Evolutionary conservation across 1,140 invertebrate genomes (phyloP).

Genomic region (Drosophila rufa): DNA sequence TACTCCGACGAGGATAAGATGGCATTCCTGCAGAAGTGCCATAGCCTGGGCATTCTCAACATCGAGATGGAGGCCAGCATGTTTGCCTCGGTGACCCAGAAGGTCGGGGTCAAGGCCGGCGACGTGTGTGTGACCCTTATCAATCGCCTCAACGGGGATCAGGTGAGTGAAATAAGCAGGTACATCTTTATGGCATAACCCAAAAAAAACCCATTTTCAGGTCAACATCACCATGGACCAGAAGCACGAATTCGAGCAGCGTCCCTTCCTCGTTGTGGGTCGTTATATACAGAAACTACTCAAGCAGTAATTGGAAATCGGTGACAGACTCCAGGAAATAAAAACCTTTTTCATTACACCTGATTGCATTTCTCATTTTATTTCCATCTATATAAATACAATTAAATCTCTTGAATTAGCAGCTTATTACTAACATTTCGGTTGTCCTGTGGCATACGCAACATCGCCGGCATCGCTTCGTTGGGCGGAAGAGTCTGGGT

Average conservation of each 20-base stretch:
- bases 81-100: conserved; percentile 95
- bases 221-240: conserved; percentile 54
- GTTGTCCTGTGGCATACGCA: conserved; percentile 50
- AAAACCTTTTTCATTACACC: not conserved
- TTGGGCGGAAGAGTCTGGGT: conserved; percentile 5
- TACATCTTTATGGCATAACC: not conserved
- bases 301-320: not conserved
- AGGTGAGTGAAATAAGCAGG: conserved; percentile 87
- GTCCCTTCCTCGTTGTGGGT: conserved; percentile 64
- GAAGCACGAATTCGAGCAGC: conserved; percentile 66
- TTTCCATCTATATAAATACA: not conserved
- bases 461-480: conserved; percentile 2
- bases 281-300: conserved; percentile 59
- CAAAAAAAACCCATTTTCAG: conserved; percentile 17
- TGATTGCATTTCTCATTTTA: not conserved
- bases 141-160: conserved; percentile 95
- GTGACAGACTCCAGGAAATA: not conserved
- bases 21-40: conserved; percentile 88
- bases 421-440: conserved; percentile 53
- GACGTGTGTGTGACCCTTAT: conserved; percentile 96
- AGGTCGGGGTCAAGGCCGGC: conserved; percentile 94
- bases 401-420: conserved; percentile 59
- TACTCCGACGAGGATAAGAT: conserved; percentile 92
- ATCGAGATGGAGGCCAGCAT: conserved; percentile 98
- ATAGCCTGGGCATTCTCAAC: conserved; percentile 92